A percentile compares a stretch with the other conserved stretches of the same genome.
Conservation (phyloP, 2,113 vertebrate species). For the Gavialis gangeticus region DNA sequence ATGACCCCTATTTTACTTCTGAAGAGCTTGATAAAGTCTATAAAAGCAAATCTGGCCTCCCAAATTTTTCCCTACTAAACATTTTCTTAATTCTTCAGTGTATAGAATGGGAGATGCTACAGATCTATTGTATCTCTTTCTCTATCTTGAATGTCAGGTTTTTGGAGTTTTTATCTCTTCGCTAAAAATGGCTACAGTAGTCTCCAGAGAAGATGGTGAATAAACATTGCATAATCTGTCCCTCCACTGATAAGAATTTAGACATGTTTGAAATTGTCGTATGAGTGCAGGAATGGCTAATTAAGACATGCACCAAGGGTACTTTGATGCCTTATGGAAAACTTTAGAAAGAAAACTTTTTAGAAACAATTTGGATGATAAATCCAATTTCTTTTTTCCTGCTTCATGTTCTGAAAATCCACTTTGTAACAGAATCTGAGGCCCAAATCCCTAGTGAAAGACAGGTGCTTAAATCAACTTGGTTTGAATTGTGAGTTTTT, state of each 20-base stretch:
- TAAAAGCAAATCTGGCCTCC: neutral
- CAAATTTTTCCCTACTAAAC: neutral
- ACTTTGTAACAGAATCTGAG: slow-evolving; percentile 28
- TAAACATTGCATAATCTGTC: neutral
- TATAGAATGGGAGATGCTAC: neutral
- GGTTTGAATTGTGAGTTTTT: no score
- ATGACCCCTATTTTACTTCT: neutral
- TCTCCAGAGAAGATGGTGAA: neutral
- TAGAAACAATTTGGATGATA: neutral
- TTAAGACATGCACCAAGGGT: slow-evolving; percentile 50
- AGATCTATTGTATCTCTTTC: neutral
- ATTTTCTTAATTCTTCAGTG: neutral
- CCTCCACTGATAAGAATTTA: neutral
- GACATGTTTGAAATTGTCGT: neutral
- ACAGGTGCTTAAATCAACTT: no score
- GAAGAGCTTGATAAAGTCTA: neutral
- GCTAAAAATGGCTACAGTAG: neutral
- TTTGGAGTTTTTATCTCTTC: neutral
- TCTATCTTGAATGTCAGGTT: neutral
- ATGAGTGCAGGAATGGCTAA: neutral
- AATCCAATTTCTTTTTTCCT: neutral
- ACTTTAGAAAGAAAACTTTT: slow-evolving; percentile 24
- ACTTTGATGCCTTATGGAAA: neutral
- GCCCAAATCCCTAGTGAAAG: no score
- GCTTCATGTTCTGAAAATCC: slow-evolving; percentile 43